Evolutionary conservation across 2,888 invertebrate genomes (phyloP), one percentile per base, ranked within the genome.

Genomic region (Ametastegia equiseti): DNA sequence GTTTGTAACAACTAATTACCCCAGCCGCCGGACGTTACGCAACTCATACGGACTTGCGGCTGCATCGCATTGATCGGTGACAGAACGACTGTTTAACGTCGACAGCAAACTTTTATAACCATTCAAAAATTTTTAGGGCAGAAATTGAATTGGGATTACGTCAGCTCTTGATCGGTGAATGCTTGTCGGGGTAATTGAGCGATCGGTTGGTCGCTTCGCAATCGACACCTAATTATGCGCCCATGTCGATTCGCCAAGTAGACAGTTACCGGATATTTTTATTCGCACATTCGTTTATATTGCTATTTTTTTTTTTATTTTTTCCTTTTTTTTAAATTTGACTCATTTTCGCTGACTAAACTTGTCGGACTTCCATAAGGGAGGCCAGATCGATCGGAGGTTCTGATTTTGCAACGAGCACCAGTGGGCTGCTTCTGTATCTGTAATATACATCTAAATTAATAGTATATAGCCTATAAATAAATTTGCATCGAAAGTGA

Each of bases 401-500:
- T 54, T 75, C 19, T 50, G 23, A 50, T 75, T 57, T 54, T 75
- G 54, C 9, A 75, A 75, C 54, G n/a, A n/a, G 19, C 19, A 33
- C 30, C 54, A 54, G 27, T 30, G 19, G 36, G 27, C 54, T 45
- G 27, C 60, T 60, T 1, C 2, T 30, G 27, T 75, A 78, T 78
- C 78, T 78, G 23, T 78, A 27, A 60, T 27, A 78, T 23, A 63
- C 30, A 78, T 78, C 78, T 57, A 54, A 78, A 78, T 78, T 57
- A 78, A 78, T 45, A 78, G 60, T 45, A n/a, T n/a, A n/a, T n/a
- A 60, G 60, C 75, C 60, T 60, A 78, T 78, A 78, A 57, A 78
- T 78, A 78, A 78, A 78, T 78, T 78, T 78, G 78, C 78, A 78
- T 78, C 78, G 60, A 78, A 60, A 78, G 60, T 60, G 60, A 60